Conservation (phyloP, 2,113 vertebrate genomes). For the Pterocles orientalis region DNA sequence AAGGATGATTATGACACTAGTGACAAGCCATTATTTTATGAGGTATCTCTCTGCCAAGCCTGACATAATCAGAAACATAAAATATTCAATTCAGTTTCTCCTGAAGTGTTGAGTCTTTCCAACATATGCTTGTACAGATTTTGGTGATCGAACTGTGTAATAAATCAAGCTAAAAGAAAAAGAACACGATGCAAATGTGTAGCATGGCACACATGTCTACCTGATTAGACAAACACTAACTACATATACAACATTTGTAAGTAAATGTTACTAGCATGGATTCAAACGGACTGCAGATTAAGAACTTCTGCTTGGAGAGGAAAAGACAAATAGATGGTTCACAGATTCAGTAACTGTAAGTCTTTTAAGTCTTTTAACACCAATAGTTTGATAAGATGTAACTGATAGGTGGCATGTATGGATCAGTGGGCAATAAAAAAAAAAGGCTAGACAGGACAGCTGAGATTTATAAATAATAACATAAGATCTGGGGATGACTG, state of each 20-base stretch:
- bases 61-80: neutral
- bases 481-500: neutral
- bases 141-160: neutral
- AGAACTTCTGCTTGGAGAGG: neutral
- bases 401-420: accelerated
- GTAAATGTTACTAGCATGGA: neutral
- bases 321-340: neutral
- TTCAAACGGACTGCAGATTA: neutral
- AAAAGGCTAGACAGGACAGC: neutral
- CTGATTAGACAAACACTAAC: neutral
- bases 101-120: neutral
- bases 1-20: neutral
- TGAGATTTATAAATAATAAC: neutral
- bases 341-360: neutral
- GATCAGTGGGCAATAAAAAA: neutral
- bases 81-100: neutral
- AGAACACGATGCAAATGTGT: neutral
- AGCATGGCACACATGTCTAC: neutral
- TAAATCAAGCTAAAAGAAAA: neutral
- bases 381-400: neutral
- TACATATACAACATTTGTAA: neutral
- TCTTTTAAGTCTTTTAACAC: neutral
- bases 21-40: neutral
- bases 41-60: neutral
- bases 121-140: neutral